Evolutionary conservation across 2,113 vertebrate species (phyloP).

Genomic region (Redunca redunca): DNA sequence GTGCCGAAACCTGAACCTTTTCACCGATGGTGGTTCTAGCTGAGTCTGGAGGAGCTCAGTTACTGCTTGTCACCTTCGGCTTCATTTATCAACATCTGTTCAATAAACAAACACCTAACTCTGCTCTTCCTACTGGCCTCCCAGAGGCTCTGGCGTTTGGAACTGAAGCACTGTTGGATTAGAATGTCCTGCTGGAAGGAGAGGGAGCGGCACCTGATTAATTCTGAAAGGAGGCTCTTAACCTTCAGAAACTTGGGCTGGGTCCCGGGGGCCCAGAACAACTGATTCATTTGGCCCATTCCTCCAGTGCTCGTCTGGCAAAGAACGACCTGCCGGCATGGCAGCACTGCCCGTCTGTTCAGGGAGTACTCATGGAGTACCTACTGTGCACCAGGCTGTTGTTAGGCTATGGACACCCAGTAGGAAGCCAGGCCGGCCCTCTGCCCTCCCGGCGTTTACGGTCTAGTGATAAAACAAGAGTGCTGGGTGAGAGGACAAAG

Average conservation of each 20-base stretch:
- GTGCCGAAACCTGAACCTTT: background rate
- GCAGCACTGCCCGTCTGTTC: background rate
- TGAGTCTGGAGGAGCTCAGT: background rate
- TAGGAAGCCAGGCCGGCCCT: background rate
- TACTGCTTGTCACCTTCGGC: background rate
- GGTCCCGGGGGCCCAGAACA: background rate
- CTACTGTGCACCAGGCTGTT: background rate
- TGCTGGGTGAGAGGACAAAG: background rate
- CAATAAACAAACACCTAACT: background rate
- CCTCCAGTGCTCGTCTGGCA: background rate
- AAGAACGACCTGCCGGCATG: background rate
- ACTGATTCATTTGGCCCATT: background rate
- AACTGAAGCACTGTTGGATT: background rate
- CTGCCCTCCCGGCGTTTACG: fast-evolving
- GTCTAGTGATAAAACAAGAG: background rate
- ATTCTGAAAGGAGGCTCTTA: background rate
- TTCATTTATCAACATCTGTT: background rate
- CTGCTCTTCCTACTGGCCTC: background rate
- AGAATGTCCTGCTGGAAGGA: background rate
- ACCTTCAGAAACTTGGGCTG: background rate
- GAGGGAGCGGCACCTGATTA: background rate
- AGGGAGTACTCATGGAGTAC: background rate
- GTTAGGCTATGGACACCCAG: background rate
- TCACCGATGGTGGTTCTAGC: background rate
- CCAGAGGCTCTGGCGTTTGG: background rate